Evolutionary conservation across 2,797 vertebrate species (phyloP), one percentile per base, ranked within the genome.

Genomic region (Gallinago stenura): DNA sequence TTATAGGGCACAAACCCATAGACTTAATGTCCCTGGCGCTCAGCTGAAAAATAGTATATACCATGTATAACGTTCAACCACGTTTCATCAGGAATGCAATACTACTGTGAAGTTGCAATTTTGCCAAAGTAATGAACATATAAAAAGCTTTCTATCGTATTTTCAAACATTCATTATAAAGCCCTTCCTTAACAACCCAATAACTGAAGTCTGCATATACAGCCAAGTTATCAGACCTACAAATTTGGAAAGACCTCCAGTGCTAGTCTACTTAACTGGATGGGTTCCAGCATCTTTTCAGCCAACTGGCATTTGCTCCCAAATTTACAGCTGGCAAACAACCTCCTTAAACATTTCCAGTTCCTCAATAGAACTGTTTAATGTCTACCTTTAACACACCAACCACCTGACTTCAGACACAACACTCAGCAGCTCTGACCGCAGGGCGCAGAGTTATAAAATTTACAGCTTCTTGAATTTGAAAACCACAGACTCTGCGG

Each of bases 371-470:
- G 95, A 97, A 88, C 97, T 98, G 97, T 97, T 98, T 98, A 97
- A 97, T 94, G 96, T 98, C 98, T 98, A 98, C 98, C 98, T 98
- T 98, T 97, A 97, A 97, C 96, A 98, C 97, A 97, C 60, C 85
- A 97, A 95, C 97, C 98, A 98, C 98, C 98, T 98, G 97, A 98
- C 97, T 98, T 97, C 95, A 98, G 98, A 98, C 97, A 97, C 97
- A 98, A 95, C 97, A 97, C 97, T 98, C 97, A 96, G 97, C 97
- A 98, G 97, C 97, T 97, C 91, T 96, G 97, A 98, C 98, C 95
- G 43, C 98, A 95, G 98, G 96, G 97, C 93, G 82, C 92, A 93
- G 50, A 84, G 97, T 97, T 97, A 98, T 98, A 98, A 98, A 98
- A 98, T 98, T 98, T 98, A 98, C 97, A 98, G 97, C 97, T 98